These are phyloP conservation scores for Anthoptus insignis DNA, from an alignment of 2,888 invertebrate genomes.

Conservation along the genomic window DNA sequence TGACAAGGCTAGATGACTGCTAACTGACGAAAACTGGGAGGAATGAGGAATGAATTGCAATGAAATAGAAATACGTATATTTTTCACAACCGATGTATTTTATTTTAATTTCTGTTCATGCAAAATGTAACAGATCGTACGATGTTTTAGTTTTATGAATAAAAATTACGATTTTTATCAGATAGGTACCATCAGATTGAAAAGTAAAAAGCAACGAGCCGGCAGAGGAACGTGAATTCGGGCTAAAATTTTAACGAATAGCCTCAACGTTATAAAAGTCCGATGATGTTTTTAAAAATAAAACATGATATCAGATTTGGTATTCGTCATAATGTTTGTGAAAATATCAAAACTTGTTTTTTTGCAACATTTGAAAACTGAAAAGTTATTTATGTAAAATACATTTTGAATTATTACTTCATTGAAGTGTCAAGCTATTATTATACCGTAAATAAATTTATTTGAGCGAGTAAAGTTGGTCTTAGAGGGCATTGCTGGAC, in stretches of 20 bases:
- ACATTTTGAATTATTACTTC: neutral
- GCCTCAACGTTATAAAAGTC: conserved; percentile 21
- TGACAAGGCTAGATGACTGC: too few species aligned
- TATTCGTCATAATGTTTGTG: conserved; percentile 23
- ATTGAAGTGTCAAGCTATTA: neutral
- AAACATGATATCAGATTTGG: conserved; percentile 9
- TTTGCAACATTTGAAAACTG: neutral
- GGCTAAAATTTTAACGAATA: conserved; percentile 30
- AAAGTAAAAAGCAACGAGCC: conserved; percentile 32
- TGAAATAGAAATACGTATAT: neutral
- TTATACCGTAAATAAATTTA: too few species aligned
- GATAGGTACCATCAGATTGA: conserved; percentile 21
- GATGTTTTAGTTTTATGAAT: conserved; percentile 28
- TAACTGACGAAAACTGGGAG: too few species aligned
- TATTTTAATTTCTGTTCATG: neutral
- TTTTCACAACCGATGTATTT: neutral
- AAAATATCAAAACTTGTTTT: neutral
- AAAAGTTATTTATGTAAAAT: neutral
- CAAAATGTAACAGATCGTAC: conserved; percentile 1
- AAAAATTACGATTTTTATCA: conserved; percentile 22
- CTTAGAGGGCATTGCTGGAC: too few species aligned
- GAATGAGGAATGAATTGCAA: too few species aligned
- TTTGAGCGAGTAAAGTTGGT: too few species aligned
- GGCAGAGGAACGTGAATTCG: conserved; percentile 25
- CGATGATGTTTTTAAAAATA: conserved; percentile 30